A percentile compares a stretch with the other conserved stretches of the same genome.
Evolutionary conservation across 2,113 vertebrate genomes (phyloP).

Genomic region (cat (Felis catus)): F.catus_Fca126_mat1.0 CM031416.1:67428001-67428500

Average conservation of each 20-base stretch:
- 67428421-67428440: not conserved
- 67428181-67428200: not conserved
- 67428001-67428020: constrained; percentile 87
- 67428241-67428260: not conserved
- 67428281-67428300: not conserved
- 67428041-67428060: not conserved
- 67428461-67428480: not conserved
- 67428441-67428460: not conserved
- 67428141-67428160: not conserved
- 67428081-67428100: not conserved
- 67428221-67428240: not conserved
- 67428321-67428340: not conserved
- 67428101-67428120: not conserved
- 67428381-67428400: not conserved
- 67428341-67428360: not conserved
- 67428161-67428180: not conserved
- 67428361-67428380: not conserved
- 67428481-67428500: not conserved
- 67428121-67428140: not conserved
- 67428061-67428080: not conserved
- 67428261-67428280: not conserved
- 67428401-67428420: not conserved
- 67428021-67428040: constrained; percentile 53
- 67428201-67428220: not conserved
- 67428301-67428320: not conserved